Conservation (phyloP, 2,797 vertebrate genomes). For the Phoeniculus purpureus region DNA sequence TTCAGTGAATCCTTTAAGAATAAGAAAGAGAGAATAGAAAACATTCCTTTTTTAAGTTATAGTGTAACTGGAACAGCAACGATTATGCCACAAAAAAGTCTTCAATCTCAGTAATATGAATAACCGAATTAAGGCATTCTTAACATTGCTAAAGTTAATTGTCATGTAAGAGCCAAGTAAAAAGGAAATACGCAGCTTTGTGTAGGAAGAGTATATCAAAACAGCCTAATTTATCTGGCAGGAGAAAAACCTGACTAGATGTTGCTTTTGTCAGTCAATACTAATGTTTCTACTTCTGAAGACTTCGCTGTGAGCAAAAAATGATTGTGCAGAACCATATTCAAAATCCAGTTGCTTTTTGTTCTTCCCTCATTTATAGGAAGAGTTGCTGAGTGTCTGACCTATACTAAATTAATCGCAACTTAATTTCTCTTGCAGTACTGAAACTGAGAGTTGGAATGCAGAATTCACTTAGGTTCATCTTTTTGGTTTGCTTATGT, state of each 20-base stretch:
- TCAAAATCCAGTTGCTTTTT: not conserved
- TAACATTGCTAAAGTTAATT: constrained; percentile 48
- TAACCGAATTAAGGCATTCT: constrained; percentile 51
- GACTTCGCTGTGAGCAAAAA: not conserved
- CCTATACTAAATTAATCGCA: not conserved
- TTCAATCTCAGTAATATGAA: constrained; percentile 40
- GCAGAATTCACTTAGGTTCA: not conserved
- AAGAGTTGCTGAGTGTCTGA: not conserved
- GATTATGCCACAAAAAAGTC: constrained; percentile 18
- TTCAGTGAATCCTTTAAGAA: constrained; percentile 38
- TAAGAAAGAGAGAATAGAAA: constrained; percentile 34
- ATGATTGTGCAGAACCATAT: not conserved
- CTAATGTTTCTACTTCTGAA: constrained; percentile 9
- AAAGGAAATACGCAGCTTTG: constrained; percentile 10
- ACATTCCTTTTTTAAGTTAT: not conserved
- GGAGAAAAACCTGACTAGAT: not conserved
- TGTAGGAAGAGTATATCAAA: constrained; percentile 39
- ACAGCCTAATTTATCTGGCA: not conserved
- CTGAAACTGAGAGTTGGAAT: not conserved
- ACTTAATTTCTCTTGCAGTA: not conserved
- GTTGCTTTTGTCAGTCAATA: constrained; percentile 1
- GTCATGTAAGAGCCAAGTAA: constrained; percentile 25
- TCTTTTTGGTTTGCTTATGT: not conserved
- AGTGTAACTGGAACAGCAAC: constrained; percentile 13
- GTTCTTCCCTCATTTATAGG: not conserved